phyloP scores from a whole-genome alignment of 2,888 invertebrate species.

The Rhabditoides inermis region DNA sequence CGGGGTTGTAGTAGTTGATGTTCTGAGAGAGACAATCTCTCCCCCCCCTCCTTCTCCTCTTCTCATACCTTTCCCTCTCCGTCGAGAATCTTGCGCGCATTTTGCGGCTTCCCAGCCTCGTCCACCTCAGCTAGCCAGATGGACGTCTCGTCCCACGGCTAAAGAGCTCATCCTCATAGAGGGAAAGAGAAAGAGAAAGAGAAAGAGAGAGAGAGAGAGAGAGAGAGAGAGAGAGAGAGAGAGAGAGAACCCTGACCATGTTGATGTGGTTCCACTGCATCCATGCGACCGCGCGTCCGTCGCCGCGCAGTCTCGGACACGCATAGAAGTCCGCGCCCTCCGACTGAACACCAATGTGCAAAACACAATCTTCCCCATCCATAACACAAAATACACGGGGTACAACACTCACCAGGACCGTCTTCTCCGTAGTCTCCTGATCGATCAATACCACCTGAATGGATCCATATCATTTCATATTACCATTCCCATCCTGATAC shows the following conservation, averaged over 20 bases:
- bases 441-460: constrained; percentile 20
- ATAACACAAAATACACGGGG: background rate
- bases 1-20: constrained; percentile 52
- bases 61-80: constrained; percentile 19
- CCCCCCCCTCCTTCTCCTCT: background rate
- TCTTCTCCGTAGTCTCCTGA: constrained; percentile 13
- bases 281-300: constrained; percentile 54
- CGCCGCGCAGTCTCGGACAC: constrained; percentile 53
- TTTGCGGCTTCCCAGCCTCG: constrained; percentile 38
- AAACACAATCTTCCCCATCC: constrained; percentile 1
- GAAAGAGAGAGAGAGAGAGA: no score
- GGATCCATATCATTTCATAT: no score
- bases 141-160: constrained; percentile 56
- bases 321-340: constrained; percentile 55
- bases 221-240: no score
- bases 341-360: constrained; percentile 18
- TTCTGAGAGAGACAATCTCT: no score
- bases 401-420: constrained; percentile 12
- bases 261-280: constrained; percentile 56
- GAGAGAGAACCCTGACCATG: constrained; percentile 52
- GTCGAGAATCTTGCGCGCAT: constrained; percentile 12
- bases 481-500: background rate
- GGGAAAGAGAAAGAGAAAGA: no score
- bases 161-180: constrained; percentile 10
- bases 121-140: constrained; percentile 49